These are phyloP conservation scores for Phrynocephalus versicolor DNA, from an alignment of 2,113 vertebrate genomes.

Conservation along the genomic window DNA sequence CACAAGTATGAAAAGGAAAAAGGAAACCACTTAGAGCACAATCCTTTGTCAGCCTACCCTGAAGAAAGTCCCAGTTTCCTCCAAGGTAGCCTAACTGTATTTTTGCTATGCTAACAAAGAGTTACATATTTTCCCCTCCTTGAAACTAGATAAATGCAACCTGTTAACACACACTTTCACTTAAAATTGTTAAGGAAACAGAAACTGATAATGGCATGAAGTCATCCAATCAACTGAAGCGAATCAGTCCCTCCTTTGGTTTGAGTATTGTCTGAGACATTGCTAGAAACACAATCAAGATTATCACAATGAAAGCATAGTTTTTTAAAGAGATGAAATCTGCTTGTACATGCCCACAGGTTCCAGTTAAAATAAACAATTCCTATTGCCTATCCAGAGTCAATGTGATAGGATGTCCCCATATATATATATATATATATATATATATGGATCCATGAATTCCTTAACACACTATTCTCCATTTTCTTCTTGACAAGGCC, in stretches of 20 bases:
- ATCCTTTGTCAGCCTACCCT: not conserved
- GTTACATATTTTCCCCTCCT: not conserved
- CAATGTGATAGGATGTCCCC: not conserved
- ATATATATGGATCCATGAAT: not conserved
- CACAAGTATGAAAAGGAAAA: not conserved
- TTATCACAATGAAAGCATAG: not conserved
- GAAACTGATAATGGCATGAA: not conserved
- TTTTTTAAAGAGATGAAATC: not conserved
- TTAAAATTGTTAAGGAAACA: accelerated
- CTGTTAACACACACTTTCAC: not conserved
- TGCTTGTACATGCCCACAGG: no score
- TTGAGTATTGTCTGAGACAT: constrained; percentile 6
- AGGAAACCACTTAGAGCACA: not conserved
- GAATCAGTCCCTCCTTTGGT: not conserved
- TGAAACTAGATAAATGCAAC: not conserved
- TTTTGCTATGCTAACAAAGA: not conserved
- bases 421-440: no score
- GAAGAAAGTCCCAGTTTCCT: not conserved
- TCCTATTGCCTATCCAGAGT: not conserved
- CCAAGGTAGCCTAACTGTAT: not conserved
- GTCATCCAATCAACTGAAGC: not conserved
- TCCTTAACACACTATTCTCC: not conserved
- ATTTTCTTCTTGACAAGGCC: not conserved
- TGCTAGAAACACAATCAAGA: not conserved
- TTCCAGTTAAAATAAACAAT: not conserved